Percentiles rank a stretch among this genome's conserved stretches.
phyloP scores from a whole-genome alignment of 2,888 invertebrate genomes.

The Synanthedon formicaeformis region DNA sequence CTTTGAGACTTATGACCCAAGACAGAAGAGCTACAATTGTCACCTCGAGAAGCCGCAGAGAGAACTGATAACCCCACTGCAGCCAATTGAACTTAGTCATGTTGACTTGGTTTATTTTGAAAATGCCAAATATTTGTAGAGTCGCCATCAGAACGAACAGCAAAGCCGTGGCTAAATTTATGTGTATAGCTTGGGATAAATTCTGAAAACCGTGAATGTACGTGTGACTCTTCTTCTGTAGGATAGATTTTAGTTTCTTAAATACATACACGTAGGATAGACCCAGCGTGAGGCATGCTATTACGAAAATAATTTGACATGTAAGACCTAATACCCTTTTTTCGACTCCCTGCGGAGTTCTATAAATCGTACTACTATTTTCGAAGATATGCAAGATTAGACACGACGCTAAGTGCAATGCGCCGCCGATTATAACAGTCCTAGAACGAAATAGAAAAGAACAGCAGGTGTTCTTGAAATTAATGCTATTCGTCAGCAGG shows the following conservation, averaged over 20 bases:
- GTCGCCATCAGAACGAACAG: conserved; percentile 86
- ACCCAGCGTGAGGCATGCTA: conserved; percentile 86
- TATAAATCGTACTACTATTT: conserved; percentile 65
- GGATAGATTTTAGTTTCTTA: conserved; percentile 78
- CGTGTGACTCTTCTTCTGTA: conserved; percentile 82
- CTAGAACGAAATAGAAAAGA: conserved; percentile 81
- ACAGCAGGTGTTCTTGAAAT: conserved; percentile 78
- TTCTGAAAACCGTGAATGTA: conserved; percentile 84
- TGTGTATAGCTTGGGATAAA: conserved; percentile 88
- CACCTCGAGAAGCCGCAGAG: conserved; percentile 86
- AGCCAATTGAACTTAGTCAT: conserved; percentile 85
- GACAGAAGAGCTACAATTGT: conserved; percentile 87
- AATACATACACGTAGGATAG: conserved; percentile 88
- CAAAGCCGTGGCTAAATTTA: conserved; percentile 88
- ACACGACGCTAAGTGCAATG: conserved; percentile 83
- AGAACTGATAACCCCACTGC: conserved; percentile 92
- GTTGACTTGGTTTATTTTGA: conserved; percentile 62
- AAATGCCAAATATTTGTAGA: conserved; percentile 83
- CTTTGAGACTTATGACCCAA: conserved; percentile 86
- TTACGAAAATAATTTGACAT: conserved; percentile 87
- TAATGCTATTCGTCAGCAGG: conserved; percentile 82
- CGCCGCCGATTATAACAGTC: conserved; percentile 82
- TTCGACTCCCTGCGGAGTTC: conserved; percentile 54
- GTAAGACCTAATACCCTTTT: conserved; percentile 78
- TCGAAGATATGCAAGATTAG: conserved; percentile 85